Evolutionary conservation across 2,888 invertebrate species (phyloP).

Genomic region (Tyria jacobaeae): DNA sequence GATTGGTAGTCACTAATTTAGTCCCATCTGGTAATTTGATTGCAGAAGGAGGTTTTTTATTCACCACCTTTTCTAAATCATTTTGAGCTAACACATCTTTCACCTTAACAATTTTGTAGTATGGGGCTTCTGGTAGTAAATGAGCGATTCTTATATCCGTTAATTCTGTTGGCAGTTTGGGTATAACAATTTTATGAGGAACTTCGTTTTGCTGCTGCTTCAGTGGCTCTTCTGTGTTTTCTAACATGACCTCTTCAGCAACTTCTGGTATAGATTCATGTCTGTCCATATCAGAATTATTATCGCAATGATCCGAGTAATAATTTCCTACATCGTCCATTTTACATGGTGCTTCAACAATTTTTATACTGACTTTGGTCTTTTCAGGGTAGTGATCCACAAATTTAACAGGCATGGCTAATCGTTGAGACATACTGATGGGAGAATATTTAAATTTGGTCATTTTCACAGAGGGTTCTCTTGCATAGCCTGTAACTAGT

Average conservation of each 20-base stretch:
- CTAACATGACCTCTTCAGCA: conserved; percentile 72
- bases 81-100: conserved; percentile 53
- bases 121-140: conserved; percentile 69
- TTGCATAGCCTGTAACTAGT: conserved; percentile 27
- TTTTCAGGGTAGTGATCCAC: conserved; percentile 47
- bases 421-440: conserved; percentile 10
- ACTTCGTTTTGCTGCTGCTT: conserved; percentile 25
- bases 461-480: conserved; percentile 61
- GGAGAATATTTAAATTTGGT: conserved; percentile 56
- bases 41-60: conserved; percentile 25
- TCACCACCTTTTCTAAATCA: conserved; percentile 2
- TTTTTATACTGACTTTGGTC: conserved; percentile 52
- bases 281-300: conserved; percentile 41
- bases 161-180: conserved; percentile 58
- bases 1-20: conserved; percentile 71
- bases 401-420: conserved; percentile 68
- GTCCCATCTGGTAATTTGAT: conserved; percentile 67
- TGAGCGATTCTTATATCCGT: conserved; percentile 69
- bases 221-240: conserved; percentile 54
- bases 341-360: conserved; percentile 42
- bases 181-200: conserved; percentile 60
- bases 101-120: conserved; percentile 74
- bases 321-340: conserved; percentile 24
- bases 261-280: conserved; percentile 68
- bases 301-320: conserved; percentile 37